phyloP scores from a whole-genome alignment of 2,797 vertebrate genomes.

The Mormyrus hasselquistii region DNA sequence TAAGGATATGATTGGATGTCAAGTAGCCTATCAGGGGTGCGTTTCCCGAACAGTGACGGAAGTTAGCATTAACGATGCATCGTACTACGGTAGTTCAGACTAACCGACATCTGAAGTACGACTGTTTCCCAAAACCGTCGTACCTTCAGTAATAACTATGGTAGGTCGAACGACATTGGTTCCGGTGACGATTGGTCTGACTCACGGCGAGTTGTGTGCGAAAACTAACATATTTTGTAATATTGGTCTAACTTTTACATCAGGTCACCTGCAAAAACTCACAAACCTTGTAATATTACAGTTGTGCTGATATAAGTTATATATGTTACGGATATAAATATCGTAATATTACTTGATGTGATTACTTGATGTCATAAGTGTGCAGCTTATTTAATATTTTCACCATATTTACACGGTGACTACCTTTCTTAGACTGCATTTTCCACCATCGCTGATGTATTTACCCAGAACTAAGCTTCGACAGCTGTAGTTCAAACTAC shows the following conservation, averaged over 20 bases:
- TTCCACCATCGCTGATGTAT: too few species aligned
- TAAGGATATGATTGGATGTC: background rate
- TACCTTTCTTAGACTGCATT: too few species aligned
- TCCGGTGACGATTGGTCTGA: background rate
- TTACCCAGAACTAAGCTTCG: too few species aligned
- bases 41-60: background rate
- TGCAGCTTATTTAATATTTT: too few species aligned
- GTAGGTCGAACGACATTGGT: too few species aligned
- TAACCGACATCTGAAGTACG: background rate
- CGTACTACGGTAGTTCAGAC: background rate
- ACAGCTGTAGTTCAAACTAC: too few species aligned
- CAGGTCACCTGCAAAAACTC: background rate
- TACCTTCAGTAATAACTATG: background rate
- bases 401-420: too few species aligned
- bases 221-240: background rate
- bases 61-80: background rate
- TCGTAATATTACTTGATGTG: too few species aligned
- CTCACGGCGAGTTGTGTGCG: background rate
- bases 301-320: background rate
- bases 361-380: too few species aligned
- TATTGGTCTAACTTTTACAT: background rate
- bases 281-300: background rate
- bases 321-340: too few species aligned
- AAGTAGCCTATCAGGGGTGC: background rate
- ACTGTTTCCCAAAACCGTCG: background rate